Evolutionary conservation across 2,113 vertebrate genomes (phyloP), one percentile per base, ranked within the genome.

Genomic region (Acanthisitta chloris): DNA sequence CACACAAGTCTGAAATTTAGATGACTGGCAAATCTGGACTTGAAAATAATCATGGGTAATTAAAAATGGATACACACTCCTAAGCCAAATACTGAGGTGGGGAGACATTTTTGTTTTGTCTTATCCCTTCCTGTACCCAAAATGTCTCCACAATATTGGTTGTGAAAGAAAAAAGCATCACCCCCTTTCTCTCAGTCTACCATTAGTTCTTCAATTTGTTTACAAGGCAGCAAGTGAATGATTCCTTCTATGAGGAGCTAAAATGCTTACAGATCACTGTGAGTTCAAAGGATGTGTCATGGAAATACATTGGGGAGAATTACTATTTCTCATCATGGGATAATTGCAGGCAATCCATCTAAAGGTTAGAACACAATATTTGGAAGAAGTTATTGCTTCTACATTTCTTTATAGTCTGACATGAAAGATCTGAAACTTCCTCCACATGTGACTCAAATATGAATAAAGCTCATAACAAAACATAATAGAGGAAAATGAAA

Each of bases 301-400:
- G 17, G 52, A 95, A 94, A 83, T n/a, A 73, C 34, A 58, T 14
- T 33, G 45, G 43, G 43, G 51, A 93, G 80, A 83, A 81, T 77
- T 69, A 78, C 45, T 81, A 66, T 93, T 92, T 86, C 88, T 86
- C 88, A 80, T 86, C 40, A 72, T 9, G 6, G 55, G 14, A 54
- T 96, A 86, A 96, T 70, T 83, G 51, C 33, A 84, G 73, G 43
- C 73, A 94, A 90, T 84, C 59, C 59, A 92, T 57, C 55, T 78
- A 86, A 94, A 96, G 76, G 24, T 69, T 88, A 88, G 67, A 92
- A 93, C 31, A 81, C 43, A 92, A 54, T 90, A 93, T 90, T 66
- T 70, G 76, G 69, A 88, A 87, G 40, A 89, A 94, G 45, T 58
- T 93, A 86, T 62, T 93, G 72, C 64, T 88, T 88, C 91, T 93